Base-by-base conservation (phyloP, 2,888 invertebrate genomes). In the Campoplex nolae region DNA sequence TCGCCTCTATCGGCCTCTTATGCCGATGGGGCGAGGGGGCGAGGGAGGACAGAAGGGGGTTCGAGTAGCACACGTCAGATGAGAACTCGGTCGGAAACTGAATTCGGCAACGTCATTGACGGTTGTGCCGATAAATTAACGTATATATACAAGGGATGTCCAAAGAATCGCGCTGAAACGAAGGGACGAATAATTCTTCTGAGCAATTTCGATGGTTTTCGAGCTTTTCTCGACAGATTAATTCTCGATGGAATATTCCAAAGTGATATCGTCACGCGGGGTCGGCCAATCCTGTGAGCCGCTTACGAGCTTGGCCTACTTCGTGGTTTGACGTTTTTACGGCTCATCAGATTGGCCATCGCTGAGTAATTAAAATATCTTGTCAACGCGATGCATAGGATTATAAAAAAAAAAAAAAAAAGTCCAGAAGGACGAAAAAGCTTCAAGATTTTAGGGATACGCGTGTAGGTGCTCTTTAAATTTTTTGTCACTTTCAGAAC, bases 41-140 rank as follows among this genome's bases (percentile, higher is more conserved):
- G 13, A 0, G 62, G 38, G 62, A 54, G 54, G 23, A 13, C n/a
- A 73, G 35, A 35, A 51, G 48, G 71, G 76, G 67, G 58, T 56
- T 56, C 23, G 68, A 65, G 77, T 23, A 23, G 23, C 23, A 23
- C 67, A 70, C 77, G 51, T 78, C 68, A 23, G 23, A 65, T 51
- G 67, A 42, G 65, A 79, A 73, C 80, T 65, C 42, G 42, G 23
- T 70, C 58, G 84, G 81, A 84, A 86, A 82, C 67, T 28, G 68
- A 78, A 82, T 87, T 84, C 81, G 78, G 78, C 78, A 82, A 75
- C 68, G 81, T 70, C 74, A 78, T 86, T 86, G 67, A 75, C 68
- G 74, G 32, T 56, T 42, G 28, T 56, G 45, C 58, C 32, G 75
- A 75, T 54, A 51, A 23, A 62, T 32, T 23, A 23, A 23, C 23